Base-by-base conservation (phyloP, 2,888 invertebrate genomes). In the Agonopterix heracliana region DNA sequence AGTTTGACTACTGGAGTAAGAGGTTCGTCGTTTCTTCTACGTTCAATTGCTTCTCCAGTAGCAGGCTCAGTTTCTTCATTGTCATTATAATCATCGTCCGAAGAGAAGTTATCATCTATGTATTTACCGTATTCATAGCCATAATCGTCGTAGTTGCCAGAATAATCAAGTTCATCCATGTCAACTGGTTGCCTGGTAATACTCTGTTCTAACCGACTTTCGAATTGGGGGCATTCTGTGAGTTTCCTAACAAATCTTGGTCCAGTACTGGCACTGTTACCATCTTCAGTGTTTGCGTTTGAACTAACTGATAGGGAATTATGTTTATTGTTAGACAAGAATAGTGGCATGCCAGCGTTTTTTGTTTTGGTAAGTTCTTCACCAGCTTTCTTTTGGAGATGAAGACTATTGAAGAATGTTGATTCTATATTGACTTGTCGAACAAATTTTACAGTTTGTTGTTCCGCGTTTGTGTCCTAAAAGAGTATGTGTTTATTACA, bases 241-340 rank as follows among this genome's bases (percentile, higher is more conserved):
- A 81, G 78, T 26, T 66, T 69, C 46, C 76, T 67, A 42, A 77
- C 56, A 34, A 80, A 58, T 50, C 61, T 71, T 44, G 67, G 71
- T 55, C 58, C 56, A 1, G 2, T 14, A 41, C 40, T 43, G 13
- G n/a, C 17, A 40, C 46, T 26, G 44, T 44, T 34, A 38, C 12
- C 13, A 13, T 13, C 14, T 36, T 36, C 36, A 11, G 9, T 9
- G 12, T 13, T 9, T 10, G 9, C 4, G 12, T 13, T 9, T 10
- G 9, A n/a, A n/a, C n/a, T 1, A 9, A 5, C 44, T n/a, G 35
- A 5, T 26, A 26, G 26, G 1, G 26, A 26, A 26, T 26, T 26
- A 26, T 26, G 5, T 26, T 26, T 26, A 26, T 26, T 26, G 26
- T 26, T 26, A 5, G 26, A 26, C 5, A 3, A 26, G 26, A 26